Evolutionary conservation across 1,140 invertebrate species (phyloP), one percentile per base, ranked within the genome.

Genomic region (Hesperophylax magnus): DNA sequence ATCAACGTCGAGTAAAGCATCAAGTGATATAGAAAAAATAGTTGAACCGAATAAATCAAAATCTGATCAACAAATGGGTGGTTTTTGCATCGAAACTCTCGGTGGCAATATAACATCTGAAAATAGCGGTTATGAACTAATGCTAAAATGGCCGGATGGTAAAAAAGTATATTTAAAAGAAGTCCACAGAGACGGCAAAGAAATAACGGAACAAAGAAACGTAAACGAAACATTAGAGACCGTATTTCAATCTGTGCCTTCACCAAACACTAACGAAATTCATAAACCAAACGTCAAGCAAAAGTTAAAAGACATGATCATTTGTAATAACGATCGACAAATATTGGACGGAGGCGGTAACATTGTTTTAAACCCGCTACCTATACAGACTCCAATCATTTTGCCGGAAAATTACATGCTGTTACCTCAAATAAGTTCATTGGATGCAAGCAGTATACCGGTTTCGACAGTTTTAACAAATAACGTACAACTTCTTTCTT

Each of bases 161-260:
- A 82, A 81, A 79, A 84, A 84, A 65, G 79, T 84, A 3, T 84
- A 82, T 65, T 69, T 84, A 22, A 84, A 84, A 79, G 83, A 84
- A 67, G 83, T 84, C 9, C 79, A 31, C 24, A 74, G 80, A 61
- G 80, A 84, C 9, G 77, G 34, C 7, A 75, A 79, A 2, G 74
- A 77, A 24, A 63, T 63, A 7, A 52, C 54, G 15, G 39, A 53
- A 58, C 18, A 80, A 58, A 71, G 63, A 69, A 58, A 77, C 4
- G 22, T 31, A 20, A 34, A 63, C 27, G 58, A 74, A 74, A 20
- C 61, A 27, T 67, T 54, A 31, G 9, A 72, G 7, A 72, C 47
- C 22, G 47, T 47, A 47, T 47, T 47, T 47, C 39, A 47, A 14
- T 47, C 39, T 8, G 39, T 47, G 1, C 39, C 39, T 47, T 47